phyloP scores from a whole-genome alignment of 2,888 invertebrate genomes.

The Prenolepis imparis region DNA sequence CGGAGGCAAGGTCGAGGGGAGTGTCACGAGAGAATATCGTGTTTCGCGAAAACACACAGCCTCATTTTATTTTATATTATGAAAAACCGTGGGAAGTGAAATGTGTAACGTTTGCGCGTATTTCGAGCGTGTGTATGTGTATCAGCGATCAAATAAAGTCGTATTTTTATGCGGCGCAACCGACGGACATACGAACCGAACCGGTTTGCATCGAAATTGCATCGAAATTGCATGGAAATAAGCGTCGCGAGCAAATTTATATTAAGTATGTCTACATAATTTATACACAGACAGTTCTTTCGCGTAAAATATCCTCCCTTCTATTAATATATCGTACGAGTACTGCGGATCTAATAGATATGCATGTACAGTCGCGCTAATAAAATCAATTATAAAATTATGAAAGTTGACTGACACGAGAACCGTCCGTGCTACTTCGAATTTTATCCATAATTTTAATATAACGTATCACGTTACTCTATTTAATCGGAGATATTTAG shows the following conservation, averaged over 20 bases:
- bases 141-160: slow-evolving; percentile 38
- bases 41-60: slow-evolving; percentile 5
- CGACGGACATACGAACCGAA: background rate
- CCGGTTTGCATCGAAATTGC: slow-evolving; percentile 45
- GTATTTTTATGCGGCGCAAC: slow-evolving; percentile 41
- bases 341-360: background rate
- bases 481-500: background rate
- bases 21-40: background rate
- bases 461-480: background rate
- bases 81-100: slow-evolving; percentile 8
- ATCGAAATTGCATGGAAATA: slow-evolving; percentile 34
- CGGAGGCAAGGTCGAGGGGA: background rate
- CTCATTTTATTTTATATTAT: background rate
- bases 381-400: slow-evolving; percentile 1
- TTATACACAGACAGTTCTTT: background rate
- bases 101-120: background rate
- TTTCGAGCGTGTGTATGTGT: background rate
- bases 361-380: background rate
- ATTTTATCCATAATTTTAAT: background rate
- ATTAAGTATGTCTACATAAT: background rate
- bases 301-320: slow-evolving; percentile 13
- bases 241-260: slow-evolving; percentile 21
- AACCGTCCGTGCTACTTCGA: background rate
- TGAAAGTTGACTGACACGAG: background rate
- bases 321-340: slow-evolving; percentile 24